These are phyloP conservation scores for Microctonus aethiopoides DNA, from an alignment of 2,888 invertebrate species.

Conservation along the genomic window DNA sequence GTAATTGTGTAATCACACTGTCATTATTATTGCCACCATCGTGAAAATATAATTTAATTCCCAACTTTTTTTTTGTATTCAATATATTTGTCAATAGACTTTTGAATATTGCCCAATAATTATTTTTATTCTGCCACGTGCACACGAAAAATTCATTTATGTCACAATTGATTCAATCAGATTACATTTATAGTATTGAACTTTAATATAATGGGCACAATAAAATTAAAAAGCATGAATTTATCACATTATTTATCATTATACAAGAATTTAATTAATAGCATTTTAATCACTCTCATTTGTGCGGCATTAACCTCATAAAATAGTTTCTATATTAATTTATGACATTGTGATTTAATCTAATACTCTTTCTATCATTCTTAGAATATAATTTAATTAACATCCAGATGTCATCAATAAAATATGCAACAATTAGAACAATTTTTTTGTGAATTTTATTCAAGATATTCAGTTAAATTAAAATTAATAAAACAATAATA, in stretches of 20 bases:
- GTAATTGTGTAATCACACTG: not conserved
- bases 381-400: too few species aligned
- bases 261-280: not conserved
- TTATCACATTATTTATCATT: not conserved
- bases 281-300: not conserved
- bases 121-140: not conserved
- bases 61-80: too few species aligned
- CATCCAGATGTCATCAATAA: too few species aligned
- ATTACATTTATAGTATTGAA: not conserved
- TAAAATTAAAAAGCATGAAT: not conserved
- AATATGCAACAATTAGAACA: too few species aligned
- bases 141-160: not conserved
- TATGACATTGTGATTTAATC: too few species aligned
- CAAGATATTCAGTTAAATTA: not conserved
- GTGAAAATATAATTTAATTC: not conserved
- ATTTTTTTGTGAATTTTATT: too few species aligned
- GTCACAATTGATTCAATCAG: too few species aligned
- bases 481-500: not conserved
- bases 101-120: not conserved
- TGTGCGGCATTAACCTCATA: too few species aligned
- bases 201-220: not conserved
- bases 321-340: too few species aligned
- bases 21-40: not conserved
- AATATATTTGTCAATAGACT: not conserved
- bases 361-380: too few species aligned